Conservation (phyloP, 2,113 vertebrate species). For the Stercorarius parasiticus region DNA sequence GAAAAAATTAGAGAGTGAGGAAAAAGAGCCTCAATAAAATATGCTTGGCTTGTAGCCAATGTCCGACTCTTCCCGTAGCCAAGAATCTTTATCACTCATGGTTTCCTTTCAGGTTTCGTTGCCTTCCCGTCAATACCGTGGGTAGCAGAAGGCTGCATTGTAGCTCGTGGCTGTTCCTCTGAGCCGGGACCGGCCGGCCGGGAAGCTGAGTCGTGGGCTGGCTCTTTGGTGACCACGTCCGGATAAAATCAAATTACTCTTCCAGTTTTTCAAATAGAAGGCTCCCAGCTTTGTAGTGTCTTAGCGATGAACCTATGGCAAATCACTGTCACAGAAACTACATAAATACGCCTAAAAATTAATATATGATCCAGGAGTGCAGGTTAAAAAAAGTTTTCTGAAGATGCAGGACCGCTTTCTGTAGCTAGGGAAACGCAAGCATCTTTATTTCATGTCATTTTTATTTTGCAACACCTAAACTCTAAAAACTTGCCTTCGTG, state of each 20-base stretch:
- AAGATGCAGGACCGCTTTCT: background rate
- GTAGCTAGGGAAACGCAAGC: accelerated
- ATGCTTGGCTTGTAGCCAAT: background rate
- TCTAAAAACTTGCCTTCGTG: background rate
- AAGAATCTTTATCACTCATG: background rate
- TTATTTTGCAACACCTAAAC: background rate
- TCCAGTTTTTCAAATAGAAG: background rate
- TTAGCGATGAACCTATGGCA: background rate
- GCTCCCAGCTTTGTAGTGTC: background rate
- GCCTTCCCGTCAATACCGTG: background rate
- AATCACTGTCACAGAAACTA: background rate
- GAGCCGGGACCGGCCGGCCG: background rate
- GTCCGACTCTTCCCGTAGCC: background rate
- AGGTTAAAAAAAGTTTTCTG: background rate
- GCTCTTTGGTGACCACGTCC: background rate
- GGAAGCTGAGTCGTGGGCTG: background rate
- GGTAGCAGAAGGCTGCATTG: accelerated
- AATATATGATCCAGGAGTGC: accelerated
- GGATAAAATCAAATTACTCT: background rate
- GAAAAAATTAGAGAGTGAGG: background rate
- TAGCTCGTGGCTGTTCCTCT: background rate
- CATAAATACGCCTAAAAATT: accelerated
- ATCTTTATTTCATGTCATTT: accelerated
- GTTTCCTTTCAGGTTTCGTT: background rate
- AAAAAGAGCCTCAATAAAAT: background rate